These are phyloP conservation scores for Phyllotis vaccarum DNA, from an alignment of 2,797 vertebrate genomes.

Conservation along the genomic window DNA sequence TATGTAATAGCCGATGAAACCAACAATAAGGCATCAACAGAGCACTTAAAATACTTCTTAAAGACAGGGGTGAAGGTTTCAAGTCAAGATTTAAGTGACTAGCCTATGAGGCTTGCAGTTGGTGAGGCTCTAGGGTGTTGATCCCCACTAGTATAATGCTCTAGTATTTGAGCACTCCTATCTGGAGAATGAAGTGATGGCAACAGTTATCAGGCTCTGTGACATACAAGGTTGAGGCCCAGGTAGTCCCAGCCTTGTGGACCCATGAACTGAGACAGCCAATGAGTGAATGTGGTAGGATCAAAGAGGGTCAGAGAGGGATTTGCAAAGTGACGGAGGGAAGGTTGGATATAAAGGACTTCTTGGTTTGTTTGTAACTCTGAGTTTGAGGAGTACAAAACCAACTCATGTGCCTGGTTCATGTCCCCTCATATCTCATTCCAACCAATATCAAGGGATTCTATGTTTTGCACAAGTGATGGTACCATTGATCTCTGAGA, in stretches of 20 bases:
- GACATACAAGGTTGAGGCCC: background rate
- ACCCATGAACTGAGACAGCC: background rate
- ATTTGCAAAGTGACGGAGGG: background rate
- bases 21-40: background rate
- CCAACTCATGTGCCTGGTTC: background rate
- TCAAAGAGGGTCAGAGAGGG: background rate
- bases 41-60: background rate
- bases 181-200: background rate
- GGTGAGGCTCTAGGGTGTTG: background rate
- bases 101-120: background rate
- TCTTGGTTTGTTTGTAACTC: accelerated
- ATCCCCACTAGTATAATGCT: background rate
- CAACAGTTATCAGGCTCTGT: background rate
- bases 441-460: background rate
- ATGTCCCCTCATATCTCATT: background rate
- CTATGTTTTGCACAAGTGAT: background rate
- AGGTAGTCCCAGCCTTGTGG: accelerated
- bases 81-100: background rate
- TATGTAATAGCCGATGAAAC: background rate
- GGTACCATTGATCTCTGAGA: background rate
- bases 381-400: background rate
- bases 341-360: background rate
- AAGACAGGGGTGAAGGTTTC: background rate
- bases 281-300: background rate
- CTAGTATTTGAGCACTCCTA: background rate